Evolutionary conservation across 2,113 vertebrate genomes (phyloP).

Genomic region (Hyaena hyaena): DNA sequence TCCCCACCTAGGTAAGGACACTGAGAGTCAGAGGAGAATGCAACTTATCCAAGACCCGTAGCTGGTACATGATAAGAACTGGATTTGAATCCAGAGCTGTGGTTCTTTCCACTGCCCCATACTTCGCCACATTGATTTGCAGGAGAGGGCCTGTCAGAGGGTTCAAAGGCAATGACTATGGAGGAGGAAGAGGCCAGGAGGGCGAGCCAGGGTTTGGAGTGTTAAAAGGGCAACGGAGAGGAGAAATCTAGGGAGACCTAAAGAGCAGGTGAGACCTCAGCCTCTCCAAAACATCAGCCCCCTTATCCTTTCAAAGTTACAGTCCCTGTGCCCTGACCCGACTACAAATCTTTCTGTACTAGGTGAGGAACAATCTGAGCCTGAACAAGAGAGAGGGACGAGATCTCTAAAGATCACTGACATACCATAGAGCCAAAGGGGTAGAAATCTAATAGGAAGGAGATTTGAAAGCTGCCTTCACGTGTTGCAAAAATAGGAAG

Average conservation of each 20-base stretch:
- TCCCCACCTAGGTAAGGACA: neutral
- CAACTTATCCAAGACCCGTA: neutral
- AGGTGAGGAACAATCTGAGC: neutral
- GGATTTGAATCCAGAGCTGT: neutral
- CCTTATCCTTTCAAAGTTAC: neutral
- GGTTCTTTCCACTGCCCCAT: conserved; percentile 14
- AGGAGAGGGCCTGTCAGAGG: neutral
- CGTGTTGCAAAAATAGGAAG: neutral
- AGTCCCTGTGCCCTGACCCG: neutral
- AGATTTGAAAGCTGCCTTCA: neutral
- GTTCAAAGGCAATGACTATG: neutral
- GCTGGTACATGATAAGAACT: neutral
- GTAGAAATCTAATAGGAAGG: neutral
- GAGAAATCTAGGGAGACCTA: neutral
- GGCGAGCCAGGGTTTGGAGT: neutral
- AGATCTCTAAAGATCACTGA: neutral
- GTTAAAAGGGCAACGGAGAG: neutral
- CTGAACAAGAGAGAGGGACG: neutral
- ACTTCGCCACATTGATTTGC: neutral
- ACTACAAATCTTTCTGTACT: neutral
- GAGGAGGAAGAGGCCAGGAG: neutral
- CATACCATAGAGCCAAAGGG: neutral
- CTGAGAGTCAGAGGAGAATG: neutral
- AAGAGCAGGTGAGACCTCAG: neutral
- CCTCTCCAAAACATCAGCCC: neutral